These are phyloP conservation scores for Pseudocheirus occidentalis DNA, from an alignment of 2,797 vertebrate genomes.

Conservation along the genomic window DNA sequence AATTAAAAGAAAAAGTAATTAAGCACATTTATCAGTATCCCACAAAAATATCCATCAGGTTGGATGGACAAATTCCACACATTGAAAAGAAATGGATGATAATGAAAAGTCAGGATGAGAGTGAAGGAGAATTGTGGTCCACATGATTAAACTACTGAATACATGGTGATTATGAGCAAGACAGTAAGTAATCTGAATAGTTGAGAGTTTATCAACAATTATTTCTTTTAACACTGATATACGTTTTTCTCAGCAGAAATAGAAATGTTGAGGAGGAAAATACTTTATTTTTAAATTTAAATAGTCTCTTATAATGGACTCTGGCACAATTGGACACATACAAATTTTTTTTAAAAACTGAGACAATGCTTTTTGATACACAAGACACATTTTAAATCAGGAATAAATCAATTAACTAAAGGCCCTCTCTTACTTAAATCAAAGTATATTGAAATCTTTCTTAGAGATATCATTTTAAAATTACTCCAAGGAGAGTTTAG, in stretches of 20 bases:
- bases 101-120: constrained; percentile 55
- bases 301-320: background rate
- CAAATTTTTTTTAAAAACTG: background rate
- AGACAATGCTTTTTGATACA: background rate
- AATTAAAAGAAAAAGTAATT: constrained; percentile 30
- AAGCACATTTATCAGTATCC: constrained; percentile 45
- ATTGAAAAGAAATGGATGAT: constrained; percentile 27
- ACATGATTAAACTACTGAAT: constrained; percentile 64
- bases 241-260: constrained; percentile 51
- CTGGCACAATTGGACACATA: background rate
- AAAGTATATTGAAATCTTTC: background rate
- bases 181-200: constrained; percentile 42
- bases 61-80: constrained; percentile 46
- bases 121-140: constrained; percentile 33
- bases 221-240: constrained; percentile 36
- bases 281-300: background rate
- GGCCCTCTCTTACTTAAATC: background rate
- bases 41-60: constrained; percentile 39
- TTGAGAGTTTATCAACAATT: constrained; percentile 27
- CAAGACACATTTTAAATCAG: background rate
- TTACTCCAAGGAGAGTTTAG: background rate
- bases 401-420: constrained; percentile 20
- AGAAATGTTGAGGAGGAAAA: background rate
- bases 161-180: constrained; percentile 54
- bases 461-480: background rate